phyloP scores from a whole-genome alignment of 2,888 invertebrate genomes.

The Hypselothyrea guttata region DNA sequence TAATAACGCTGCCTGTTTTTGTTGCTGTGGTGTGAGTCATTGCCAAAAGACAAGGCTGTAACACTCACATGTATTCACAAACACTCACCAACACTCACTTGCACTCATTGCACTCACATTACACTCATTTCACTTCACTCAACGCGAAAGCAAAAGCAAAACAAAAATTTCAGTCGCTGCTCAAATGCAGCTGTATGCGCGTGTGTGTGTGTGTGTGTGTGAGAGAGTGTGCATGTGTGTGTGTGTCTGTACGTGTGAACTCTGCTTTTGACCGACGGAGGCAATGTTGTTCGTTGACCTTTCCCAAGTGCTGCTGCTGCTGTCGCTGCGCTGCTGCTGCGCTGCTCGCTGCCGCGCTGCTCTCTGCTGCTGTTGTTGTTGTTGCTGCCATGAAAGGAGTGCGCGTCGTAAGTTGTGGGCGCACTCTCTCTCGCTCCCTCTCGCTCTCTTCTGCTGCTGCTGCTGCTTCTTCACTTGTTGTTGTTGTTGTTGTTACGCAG shows the following conservation, averaged over 20 bases:
- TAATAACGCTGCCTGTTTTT: slow-evolving; percentile 41
- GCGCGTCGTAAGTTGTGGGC: slow-evolving; percentile 59
- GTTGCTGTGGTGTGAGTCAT: slow-evolving; percentile 45
- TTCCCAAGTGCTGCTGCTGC: slow-evolving; percentile 65
- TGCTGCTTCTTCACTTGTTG: slow-evolving; percentile 23
- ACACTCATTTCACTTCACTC: slow-evolving; percentile 66
- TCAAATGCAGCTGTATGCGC: slow-evolving; percentile 36
- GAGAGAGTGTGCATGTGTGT: slow-evolving; percentile 32
- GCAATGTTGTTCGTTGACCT: slow-evolving; percentile 77
- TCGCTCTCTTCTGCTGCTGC: slow-evolving; percentile 18
- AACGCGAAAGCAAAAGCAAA: slow-evolving; percentile 73
- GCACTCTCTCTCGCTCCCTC: slow-evolving; percentile 33
- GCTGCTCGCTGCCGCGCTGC: slow-evolving; percentile 12
- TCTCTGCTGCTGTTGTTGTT: slow-evolving; percentile 26
- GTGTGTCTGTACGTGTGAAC: slow-evolving; percentile 64
- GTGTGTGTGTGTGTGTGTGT: slow-evolving; percentile 41
- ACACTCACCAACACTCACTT: slow-evolving; percentile 17
- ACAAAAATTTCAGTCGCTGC: slow-evolving; percentile 58
- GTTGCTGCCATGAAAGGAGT: slow-evolving; percentile 70
- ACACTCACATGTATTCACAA: slow-evolving; percentile 11
- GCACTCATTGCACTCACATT: slow-evolving; percentile 28
- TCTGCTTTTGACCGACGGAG: slow-evolving; percentile 77
- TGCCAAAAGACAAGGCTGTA: slow-evolving; percentile 46
- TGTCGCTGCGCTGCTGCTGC: slow-evolving; percentile 16
- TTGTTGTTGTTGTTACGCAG: slow-evolving; percentile 42